Conservation (phyloP, 2,113 vertebrate genomes). For the Tonatia bakeri region DNA sequence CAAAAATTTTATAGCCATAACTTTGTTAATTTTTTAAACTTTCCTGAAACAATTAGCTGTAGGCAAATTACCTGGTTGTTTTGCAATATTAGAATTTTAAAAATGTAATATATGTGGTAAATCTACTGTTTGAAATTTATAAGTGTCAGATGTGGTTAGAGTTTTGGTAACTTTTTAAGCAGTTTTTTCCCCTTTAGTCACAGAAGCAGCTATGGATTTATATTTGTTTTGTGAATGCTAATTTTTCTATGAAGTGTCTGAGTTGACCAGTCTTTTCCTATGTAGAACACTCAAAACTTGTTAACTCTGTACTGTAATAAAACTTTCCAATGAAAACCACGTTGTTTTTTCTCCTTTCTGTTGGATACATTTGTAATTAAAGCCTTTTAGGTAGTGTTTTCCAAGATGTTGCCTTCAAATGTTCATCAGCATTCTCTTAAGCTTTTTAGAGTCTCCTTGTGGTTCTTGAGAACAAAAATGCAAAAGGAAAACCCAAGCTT, state of each 20-base stretch:
- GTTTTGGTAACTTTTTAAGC: conserved; percentile 67
- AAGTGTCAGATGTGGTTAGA: conserved; percentile 51
- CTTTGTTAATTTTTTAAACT: conserved; percentile 65
- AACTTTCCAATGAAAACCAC: conserved; percentile 35
- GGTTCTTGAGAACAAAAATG: not conserved
- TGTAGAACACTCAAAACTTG: conserved; percentile 52
- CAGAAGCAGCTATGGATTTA: conserved; percentile 31
- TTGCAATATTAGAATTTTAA: conserved; percentile 66
- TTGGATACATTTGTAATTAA: not conserved
- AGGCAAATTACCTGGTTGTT: conserved; percentile 64
- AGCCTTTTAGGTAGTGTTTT: not conserved
- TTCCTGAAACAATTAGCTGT: conserved; percentile 65
- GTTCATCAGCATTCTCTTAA: not conserved
- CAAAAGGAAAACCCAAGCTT: not conserved
- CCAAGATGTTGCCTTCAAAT: not conserved
- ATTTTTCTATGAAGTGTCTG: conserved; percentile 60
- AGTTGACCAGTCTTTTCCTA: conserved; percentile 58
- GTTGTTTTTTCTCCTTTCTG: not conserved
- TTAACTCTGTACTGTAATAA: conserved; percentile 68
- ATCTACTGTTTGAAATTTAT: conserved; percentile 65
- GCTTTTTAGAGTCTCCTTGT: not conserved
- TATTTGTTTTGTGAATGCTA: conserved; percentile 54
- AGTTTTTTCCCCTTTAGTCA: conserved; percentile 24
- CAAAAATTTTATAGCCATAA: conserved; percentile 66
- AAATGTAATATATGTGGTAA: conserved; percentile 65